Base-by-base conservation (phyloP, 1,140 invertebrate genomes). In the Drosophila orena region DNA sequence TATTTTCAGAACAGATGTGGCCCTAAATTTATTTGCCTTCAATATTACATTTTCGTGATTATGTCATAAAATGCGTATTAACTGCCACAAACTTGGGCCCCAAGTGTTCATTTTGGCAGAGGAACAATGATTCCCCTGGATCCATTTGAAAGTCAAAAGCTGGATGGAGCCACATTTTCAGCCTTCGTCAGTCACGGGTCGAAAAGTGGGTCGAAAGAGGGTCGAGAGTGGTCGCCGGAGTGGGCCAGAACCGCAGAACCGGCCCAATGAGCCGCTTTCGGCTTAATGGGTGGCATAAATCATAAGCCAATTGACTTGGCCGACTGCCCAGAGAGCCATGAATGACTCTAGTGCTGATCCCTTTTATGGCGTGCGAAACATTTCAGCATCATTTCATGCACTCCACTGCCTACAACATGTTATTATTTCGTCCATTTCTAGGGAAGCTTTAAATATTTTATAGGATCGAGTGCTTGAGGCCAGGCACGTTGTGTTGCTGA, bases 281-380 rank as follows among this genome's bases (percentile, higher is more conserved):
- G 60, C 75, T 57, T 88, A 88, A 88, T 88, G 83, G 71, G 49
- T n/a, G 42, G 75, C 73, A 88, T 88, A 88, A 89, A 88, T 88
- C 83, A 88, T 88, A 88, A 83, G 79, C 79, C 83, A 83, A 88
- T 88, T 79, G 83, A 88, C 83, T 88, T 46, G 57, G 55, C 47
- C 52, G 57, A 66, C 69, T 70, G 77, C 44, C 50, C 58, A 71
- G 35, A 65, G 34, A 43, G 35, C 43, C 20, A 42, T 54, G 61
- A 78, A 71, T 69, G 83, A 88, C 81, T 88, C 62, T 66, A 66
- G 43, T 40, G 53, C 70, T 73, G 83, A 88, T 88, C 83, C 83
- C 79, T 81, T 81, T 89, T 83, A 88, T 89, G 76, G 62, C 52
- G 79, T 88, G 75, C 71, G 71, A 65, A 79, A 79, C 66, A 79